Base-by-base conservation (phyloP, 2,797 vertebrate genomes). In the Chaetodon trifasciatus region DNA sequence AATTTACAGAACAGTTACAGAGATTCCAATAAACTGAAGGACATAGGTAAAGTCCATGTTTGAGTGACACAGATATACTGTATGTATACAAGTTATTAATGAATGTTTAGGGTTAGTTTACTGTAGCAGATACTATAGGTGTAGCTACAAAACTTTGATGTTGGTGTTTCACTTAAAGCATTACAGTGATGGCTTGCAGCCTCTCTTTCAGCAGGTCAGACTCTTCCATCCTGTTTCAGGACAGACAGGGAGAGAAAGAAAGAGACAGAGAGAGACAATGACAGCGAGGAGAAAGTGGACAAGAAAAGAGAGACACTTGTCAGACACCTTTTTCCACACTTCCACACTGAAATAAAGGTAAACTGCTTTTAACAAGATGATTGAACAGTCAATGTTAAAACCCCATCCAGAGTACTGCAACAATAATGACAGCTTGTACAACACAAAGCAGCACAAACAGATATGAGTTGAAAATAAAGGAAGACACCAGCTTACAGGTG, bases 101-200 rank as follows among this genome's bases (percentile, higher is more conserved):
- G 1, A 16, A 65, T 37, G 19, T 61, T 49, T 58, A 11, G 32
- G 28, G 12, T 53, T 61, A 23, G 17, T 53, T 53, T 23, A 16
- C 15, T 37, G 1, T 12, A 24, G 37, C 11, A 49, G 21, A 42
- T 19, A 8, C 37, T 8, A 13, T 8, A 4, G 6, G 15, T 23
- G 1, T 53, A 32, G 21, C 57, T 74, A 66, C 15, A 65, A 37
- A 15, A 47, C 52, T 19, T 1, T 39, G 9, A 55, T 6, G 19
- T 3, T 21, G 19, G 8, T 68, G 13, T 50, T 67, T 53, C 7
- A 24, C 21, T 39, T 16, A 5, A 49, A 53, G 15, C 3, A 16
- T 88, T 96, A 98, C 97, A 73, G 97, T 98, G 94, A 98, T 98
- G 86, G 97, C 97, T 85, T 96, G 97, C 19, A 99, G 96, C 91